These are phyloP conservation scores for Channa striata DNA, from an alignment of 2,797 vertebrate species.

Conservation along the genomic window DNA sequence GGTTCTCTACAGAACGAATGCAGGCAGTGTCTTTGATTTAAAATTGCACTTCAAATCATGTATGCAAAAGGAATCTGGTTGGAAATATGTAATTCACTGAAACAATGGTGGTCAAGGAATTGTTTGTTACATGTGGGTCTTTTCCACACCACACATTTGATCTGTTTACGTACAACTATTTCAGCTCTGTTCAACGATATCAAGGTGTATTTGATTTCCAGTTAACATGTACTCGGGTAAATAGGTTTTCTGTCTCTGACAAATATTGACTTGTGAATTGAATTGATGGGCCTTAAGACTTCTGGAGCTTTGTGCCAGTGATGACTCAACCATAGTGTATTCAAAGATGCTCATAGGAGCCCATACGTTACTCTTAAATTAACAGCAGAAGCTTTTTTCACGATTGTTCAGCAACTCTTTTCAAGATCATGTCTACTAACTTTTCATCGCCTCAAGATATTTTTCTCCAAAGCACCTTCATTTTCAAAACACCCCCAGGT, in stretches of 20 bases:
- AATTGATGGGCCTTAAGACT: not conserved
- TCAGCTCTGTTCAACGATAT: not conserved
- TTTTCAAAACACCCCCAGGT: constrained; percentile 58
- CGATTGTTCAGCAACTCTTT: constrained; percentile 28
- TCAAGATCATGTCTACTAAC: constrained; percentile 40
- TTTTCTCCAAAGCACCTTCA: constrained; percentile 33
- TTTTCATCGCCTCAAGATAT: constrained; percentile 45
- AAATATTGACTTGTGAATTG: no score
- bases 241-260: no score
- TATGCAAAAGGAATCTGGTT: not conserved
- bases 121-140: not conserved
- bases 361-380: not conserved
- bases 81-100: not conserved
- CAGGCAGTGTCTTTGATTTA: not conserved
- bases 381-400: not conserved
- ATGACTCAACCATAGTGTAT: not conserved
- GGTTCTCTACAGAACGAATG: constrained; percentile 9
- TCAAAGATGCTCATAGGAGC: not conserved
- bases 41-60: not conserved
- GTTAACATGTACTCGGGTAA: not conserved
- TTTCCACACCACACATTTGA: not conserved
- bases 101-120: not conserved
- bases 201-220: not conserved
- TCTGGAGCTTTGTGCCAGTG: not conserved
- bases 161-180: not conserved